A percentile compares a stretch with the other conserved stretches of the same genome.
Conservation (phyloP, 1,140 invertebrate species). For the Akabosia matsudoensis region DNA sequence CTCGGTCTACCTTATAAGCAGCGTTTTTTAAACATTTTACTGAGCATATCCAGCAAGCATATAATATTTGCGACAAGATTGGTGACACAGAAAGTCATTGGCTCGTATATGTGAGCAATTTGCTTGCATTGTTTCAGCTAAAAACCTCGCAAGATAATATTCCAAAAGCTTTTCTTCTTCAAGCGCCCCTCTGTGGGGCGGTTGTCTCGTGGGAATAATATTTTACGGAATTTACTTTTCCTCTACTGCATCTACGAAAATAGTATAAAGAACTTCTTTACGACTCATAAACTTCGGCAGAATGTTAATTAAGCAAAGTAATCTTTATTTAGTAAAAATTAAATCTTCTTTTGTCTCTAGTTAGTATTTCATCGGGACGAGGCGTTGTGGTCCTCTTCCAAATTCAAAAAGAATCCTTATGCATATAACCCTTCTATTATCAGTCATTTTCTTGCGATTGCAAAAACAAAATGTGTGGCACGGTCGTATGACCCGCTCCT, state of each 20-base stretch:
- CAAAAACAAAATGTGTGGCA: no score
- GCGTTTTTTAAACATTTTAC: no score
- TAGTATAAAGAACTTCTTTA: constrained; percentile 1
- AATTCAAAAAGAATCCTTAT: no score
- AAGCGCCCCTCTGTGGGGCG: neutral
- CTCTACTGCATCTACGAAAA: neutral
- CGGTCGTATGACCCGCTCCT: no score
- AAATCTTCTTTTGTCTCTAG: constrained; percentile 21
- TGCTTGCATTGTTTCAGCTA: neutral
- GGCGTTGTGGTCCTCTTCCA: no score
- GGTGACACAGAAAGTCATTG: no score
- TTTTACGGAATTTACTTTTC: constrained; percentile 21
- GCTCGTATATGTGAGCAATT: neutral
- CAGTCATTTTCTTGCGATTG: no score
- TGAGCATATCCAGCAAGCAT: no score
- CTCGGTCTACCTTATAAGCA: no score
- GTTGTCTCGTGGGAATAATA: constrained; percentile 14
- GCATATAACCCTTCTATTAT: no score
- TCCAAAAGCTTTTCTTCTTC: neutral
- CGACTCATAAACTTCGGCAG: constrained; percentile 9
- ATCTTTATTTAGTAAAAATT: constrained; percentile 32
- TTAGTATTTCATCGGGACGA: constrained; percentile 2
- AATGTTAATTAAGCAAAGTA: constrained; percentile 43
- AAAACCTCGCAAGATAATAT: no score
- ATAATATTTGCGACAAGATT: no score